A percentile compares a stretch with the other conserved stretches of the same genome.
Conservation (phyloP, 1,140 invertebrate genomes). For the Mycetomoellerius zeteki region DNA sequence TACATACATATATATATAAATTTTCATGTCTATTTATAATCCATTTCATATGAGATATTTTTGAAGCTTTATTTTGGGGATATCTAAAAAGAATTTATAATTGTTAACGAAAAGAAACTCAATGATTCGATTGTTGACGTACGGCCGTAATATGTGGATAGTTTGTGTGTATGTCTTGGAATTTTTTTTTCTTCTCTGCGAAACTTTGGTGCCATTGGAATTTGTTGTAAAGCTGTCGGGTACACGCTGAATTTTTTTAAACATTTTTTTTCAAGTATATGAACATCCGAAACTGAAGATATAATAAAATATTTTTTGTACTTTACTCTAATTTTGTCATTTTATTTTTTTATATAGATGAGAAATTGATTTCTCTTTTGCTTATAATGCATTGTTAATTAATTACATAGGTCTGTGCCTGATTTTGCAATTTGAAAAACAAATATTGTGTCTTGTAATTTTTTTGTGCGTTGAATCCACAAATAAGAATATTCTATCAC, state of each 20-base stretch:
- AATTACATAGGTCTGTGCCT: not conserved
- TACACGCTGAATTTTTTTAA: not conserved
- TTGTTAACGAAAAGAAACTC: not conserved
- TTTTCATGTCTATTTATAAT: not conserved
- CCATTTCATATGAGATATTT: not conserved
- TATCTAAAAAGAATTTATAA: conserved; percentile 7
- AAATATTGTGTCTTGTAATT: too few species aligned
- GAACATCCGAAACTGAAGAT: not conserved
- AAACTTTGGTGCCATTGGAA: not conserved
- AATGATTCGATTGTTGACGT: conserved; percentile 31
- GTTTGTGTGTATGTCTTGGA: conserved; percentile 48
- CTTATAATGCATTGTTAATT: not conserved
- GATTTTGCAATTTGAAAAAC: too few species aligned
- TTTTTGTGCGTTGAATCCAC: too few species aligned
- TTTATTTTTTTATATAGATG: not conserved
- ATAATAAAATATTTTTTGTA: not conserved
- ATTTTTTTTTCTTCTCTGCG: not conserved
- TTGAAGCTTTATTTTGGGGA: not conserved
- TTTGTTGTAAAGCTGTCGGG: conserved; percentile 49
- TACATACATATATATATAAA: too few species aligned
- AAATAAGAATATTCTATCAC: too few species aligned
- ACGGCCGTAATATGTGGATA: conserved; percentile 1
- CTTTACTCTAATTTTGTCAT: not conserved
- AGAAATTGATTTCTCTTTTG: conserved; percentile 14
- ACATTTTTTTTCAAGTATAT: conserved; percentile 6